phyloP scores from a whole-genome alignment of 1,140 invertebrate genomes.

The Sminthurides bifidus region DNA sequence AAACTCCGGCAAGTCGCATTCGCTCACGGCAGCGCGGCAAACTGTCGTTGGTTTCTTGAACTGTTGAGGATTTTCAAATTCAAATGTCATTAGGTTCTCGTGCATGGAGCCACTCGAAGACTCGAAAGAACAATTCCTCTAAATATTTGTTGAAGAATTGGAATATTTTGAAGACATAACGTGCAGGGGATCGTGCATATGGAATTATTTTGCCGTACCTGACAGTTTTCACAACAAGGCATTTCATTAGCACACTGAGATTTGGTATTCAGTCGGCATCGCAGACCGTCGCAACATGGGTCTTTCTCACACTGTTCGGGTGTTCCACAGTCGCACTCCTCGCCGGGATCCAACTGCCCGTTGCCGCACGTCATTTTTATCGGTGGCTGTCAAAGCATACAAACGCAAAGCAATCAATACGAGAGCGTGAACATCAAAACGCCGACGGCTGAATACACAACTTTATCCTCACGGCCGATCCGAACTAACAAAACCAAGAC shows the following conservation, averaged over 20 bases:
- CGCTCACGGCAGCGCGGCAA: conserved; percentile 71
- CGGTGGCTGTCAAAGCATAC: conserved; percentile 2
- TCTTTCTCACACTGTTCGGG: conserved; percentile 75
- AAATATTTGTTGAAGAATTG: too few relatives aligned
- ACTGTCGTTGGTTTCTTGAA: conserved; percentile 48
- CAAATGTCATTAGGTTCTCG: too few relatives aligned
- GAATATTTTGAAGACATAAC: too few relatives aligned
- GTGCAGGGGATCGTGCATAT: background rate
- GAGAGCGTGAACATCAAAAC: too few relatives aligned
- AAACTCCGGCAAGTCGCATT: conserved; percentile 87
- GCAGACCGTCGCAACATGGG: conserved; percentile 90
- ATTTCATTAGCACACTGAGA: conserved; percentile 75
- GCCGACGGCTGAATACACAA: too few relatives aligned
- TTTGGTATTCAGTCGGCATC: conserved; percentile 80
- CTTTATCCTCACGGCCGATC: too few relatives aligned
- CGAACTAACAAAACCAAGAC: too few relatives aligned
- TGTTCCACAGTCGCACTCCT: conserved; percentile 63
- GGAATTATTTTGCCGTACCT: background rate
- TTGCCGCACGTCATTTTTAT: conserved; percentile 65
- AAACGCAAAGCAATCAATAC: too few relatives aligned
- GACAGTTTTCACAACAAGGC: conserved; percentile 55
- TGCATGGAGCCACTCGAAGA: too few relatives aligned
- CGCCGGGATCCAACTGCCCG: conserved; percentile 82
- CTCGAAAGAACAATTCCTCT: too few relatives aligned
- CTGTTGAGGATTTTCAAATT: conserved; percentile 11